These are phyloP conservation scores for Propithecus coquereli DNA, from an alignment of 2,113 vertebrate species.

Conservation along the genomic window DNA sequence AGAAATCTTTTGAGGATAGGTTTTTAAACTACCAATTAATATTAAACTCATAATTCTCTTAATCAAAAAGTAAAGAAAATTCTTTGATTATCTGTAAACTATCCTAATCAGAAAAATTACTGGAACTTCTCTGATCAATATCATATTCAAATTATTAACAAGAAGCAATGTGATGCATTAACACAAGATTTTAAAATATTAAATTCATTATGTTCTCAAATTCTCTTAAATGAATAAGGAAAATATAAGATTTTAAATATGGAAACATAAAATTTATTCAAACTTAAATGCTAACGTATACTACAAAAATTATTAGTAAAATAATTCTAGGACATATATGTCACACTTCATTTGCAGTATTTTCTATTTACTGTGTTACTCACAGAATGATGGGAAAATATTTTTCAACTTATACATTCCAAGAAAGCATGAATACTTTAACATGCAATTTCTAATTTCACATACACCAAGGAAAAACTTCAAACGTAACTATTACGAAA, in stretches of 20 bases:
- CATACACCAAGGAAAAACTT: neutral
- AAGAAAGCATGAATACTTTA: neutral
- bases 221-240: neutral
- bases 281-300: neutral
- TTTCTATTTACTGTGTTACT: neutral
- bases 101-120: conserved; percentile 30
- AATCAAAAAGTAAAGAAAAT: conserved; percentile 50
- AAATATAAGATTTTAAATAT: neutral
- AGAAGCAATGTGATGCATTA: neutral
- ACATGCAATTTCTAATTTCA: neutral
- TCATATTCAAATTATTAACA: conserved; percentile 35
- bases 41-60: conserved; percentile 31
- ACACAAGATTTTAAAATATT: neutral
- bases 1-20: neutral
- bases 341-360: neutral
- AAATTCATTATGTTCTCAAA: neutral
- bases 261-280: neutral
- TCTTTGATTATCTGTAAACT: conserved; percentile 33
- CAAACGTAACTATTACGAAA: neutral
- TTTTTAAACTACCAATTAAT: conserved; percentile 5
- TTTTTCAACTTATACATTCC: neutral
- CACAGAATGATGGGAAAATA: neutral
- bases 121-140: conserved; percentile 2
- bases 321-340: neutral
- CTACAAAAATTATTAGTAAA: neutral